phyloP scores from a whole-genome alignment of 2,888 invertebrate genomes.

The Enchytraeus crypticus region DNA sequence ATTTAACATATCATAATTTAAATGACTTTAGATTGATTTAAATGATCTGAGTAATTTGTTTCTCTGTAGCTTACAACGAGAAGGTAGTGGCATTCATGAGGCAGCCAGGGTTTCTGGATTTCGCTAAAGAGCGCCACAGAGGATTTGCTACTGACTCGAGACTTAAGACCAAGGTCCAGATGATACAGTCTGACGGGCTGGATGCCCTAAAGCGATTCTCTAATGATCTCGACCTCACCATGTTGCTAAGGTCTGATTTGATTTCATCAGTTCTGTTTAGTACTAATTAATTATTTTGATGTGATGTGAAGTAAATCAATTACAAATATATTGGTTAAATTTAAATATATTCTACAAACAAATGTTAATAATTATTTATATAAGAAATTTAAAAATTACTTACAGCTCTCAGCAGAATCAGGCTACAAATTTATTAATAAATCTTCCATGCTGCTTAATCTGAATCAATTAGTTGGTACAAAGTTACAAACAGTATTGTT shows the following conservation, averaged over 20 bases:
- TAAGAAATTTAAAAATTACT: too few relatives aligned
- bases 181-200: conserved; percentile 79
- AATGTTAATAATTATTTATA: too few relatives aligned
- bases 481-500: too few relatives aligned
- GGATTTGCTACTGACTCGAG: conserved; percentile 63
- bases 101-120: conserved; percentile 86
- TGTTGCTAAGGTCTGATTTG: conserved; percentile 17
- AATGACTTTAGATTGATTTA: too few relatives aligned
- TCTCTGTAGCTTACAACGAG: conserved; percentile 68
- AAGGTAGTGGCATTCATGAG: conserved; percentile 87
- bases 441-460: too few relatives aligned
- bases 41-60: too few relatives aligned
- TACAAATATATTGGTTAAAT: neutral
- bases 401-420: too few relatives aligned
- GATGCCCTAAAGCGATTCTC: conserved; percentile 73
- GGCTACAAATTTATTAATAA: too few relatives aligned
- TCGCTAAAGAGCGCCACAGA: conserved; percentile 58
- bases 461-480: too few relatives aligned
- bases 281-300: neutral
- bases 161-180: conserved; percentile 74
- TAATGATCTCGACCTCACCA: conserved; percentile 65
- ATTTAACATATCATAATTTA: too few relatives aligned
- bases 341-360: too few relatives aligned
- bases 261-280: too few relatives aligned
- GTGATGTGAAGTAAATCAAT: neutral